Evolutionary conservation across 2,888 invertebrate species (phyloP).

Genomic region (Chrysina gloriosa): DNA sequence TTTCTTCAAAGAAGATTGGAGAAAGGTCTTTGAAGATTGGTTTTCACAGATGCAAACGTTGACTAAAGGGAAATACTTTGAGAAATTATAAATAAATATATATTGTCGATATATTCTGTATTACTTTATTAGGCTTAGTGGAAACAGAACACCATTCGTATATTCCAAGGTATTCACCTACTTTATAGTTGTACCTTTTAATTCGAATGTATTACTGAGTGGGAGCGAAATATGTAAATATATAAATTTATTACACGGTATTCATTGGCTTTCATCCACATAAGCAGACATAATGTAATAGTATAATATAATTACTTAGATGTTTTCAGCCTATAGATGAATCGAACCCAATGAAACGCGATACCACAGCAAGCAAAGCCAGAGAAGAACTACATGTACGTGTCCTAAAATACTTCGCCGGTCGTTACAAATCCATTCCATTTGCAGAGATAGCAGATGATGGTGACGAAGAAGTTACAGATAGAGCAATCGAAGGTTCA

Average conservation of each 20-base stretch:
- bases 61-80: no score
- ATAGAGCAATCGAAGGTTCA: background rate
- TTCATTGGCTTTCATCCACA: background rate
- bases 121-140: no score
- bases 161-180: no score
- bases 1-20: no score
- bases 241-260: background rate
- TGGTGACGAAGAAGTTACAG: background rate
- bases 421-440: slow-evolving; percentile 13
- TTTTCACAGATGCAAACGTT: no score
- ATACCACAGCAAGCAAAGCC: background rate
- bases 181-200: no score
- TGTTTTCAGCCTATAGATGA: background rate
- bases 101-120: no score
- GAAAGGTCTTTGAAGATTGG: no score
- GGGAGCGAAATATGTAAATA: background rate
- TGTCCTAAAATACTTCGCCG: slow-evolving; percentile 2
- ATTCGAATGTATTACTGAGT: no score
- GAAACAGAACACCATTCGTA: no score
- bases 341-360: background rate
- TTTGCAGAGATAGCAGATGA: background rate
- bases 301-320: background rate
- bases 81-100: no score
- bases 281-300: no score
- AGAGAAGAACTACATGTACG: background rate